Base-by-base conservation (phyloP, 2,113 vertebrate species). In the Syrrhaptes paradoxus region DNA sequence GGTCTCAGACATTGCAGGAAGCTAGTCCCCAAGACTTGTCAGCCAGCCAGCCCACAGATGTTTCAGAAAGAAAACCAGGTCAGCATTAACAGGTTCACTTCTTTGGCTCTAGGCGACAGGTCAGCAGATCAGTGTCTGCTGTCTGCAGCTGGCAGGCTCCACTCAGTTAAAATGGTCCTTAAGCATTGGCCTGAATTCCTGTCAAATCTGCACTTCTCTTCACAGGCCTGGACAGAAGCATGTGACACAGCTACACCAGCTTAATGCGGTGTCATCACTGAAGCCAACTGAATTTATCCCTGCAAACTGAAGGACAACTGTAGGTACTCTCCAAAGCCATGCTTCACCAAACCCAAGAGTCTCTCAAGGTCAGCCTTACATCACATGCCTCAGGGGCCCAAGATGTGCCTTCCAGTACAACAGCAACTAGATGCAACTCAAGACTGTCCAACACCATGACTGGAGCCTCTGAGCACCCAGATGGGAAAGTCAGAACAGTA, bases 61-160 rank as follows among this genome's bases (percentile, higher is more conserved):
- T 68, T 94, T 91, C 28, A 46, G 89, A 72, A 79, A 93, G 93
- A 84, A 49, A 86, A 85, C 80, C 94, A 92, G 93, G 91, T 96
- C 97, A 97, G 97, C 90, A 94, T 48, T 94, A 75, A 58, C 70
- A 92, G 67, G 91, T 93, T 96, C 82, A 73, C 81, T 62, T 46
- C 72, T 68, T 13, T 31, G 90, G 79, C 88, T 96, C 4, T 19
- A 80, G 92, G 93, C 16, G 19, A 88, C 70, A 76, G 95, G 95
- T 96, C 96, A 96, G 97, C 97, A 97, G 82, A 91, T 95, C 75
- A 25, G 62, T 31, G 91, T 78, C 91, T 91, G 68, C 29, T 88
- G 89, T 8, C 81, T 91, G 55, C 84, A 94, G 82, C 92, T 84
- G 87, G 82, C 96, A 97, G 89, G 77, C 77, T 93, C 86, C 86